Conservation (phyloP, 2,797 vertebrate species). For the Falco peregrinus region DNA sequence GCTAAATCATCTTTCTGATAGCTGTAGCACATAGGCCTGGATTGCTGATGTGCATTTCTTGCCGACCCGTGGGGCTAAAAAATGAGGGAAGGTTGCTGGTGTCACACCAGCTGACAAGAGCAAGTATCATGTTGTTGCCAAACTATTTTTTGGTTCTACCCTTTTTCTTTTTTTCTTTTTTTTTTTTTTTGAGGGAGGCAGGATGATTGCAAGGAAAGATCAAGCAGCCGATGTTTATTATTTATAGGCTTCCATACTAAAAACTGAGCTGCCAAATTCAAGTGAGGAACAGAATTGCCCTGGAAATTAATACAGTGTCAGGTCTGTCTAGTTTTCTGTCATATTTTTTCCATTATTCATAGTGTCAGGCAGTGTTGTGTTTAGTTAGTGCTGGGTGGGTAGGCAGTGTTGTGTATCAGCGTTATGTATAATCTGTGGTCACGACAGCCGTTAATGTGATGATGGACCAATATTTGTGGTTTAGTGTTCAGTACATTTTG, state of each 20-base stretch:
- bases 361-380: background rate
- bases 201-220: background rate
- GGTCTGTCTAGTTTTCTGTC: background rate
- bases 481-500: rapidly evolving
- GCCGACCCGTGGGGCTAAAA: background rate
- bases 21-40: background rate
- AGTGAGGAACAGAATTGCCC: background rate
- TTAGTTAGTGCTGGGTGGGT: background rate
- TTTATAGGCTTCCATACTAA: background rate
- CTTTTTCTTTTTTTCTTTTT: too few relatives aligned
- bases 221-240: background rate
- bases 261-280: background rate
- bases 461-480: background rate
- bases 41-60: background rate
- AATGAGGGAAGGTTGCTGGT: background rate
- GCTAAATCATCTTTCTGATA: background rate
- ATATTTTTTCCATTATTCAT: background rate
- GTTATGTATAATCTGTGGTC: background rate
- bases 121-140: background rate
- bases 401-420: background rate
- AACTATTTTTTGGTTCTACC: rapidly evolving
- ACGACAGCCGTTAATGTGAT: background rate
- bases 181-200: background rate
- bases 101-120: background rate
- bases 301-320: conserved; percentile 11